Percentiles rank a stretch among this genome's conserved stretches.
phyloP scores from a whole-genome alignment of 2,797 vertebrate species.

The Hemibagrus guttatus region DNA sequence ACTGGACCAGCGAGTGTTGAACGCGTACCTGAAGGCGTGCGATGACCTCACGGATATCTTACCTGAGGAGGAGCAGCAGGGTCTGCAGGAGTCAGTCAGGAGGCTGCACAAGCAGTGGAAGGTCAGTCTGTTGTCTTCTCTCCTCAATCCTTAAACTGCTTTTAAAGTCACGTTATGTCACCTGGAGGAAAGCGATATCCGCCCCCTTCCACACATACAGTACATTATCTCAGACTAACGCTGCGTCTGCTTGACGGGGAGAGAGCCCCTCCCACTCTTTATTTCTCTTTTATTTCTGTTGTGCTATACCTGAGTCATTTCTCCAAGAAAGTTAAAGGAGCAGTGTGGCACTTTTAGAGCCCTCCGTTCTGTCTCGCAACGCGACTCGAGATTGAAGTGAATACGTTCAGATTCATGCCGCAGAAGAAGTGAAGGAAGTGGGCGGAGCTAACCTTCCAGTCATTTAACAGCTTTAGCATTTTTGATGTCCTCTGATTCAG shows the following conservation, averaged over 20 bases:
- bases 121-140: conserved; percentile 67
- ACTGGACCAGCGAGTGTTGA: conserved; percentile 91
- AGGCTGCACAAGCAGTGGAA: conserved; percentile 98
- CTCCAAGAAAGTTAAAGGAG: background rate
- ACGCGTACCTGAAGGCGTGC: conserved; percentile 93
- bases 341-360: background rate
- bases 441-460: background rate
- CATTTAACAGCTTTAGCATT: no score
- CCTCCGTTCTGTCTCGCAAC: background rate
- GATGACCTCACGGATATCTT: conserved; percentile 97
- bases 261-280: background rate
- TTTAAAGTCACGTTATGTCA: background rate
- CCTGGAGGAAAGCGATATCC: background rate
- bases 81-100: conserved; percentile 90
- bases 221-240: background rate
- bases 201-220: background rate
- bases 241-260: background rate
- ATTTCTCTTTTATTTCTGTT: background rate
- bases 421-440: background rate
- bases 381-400: background rate
- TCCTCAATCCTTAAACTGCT: no score
- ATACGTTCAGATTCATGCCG: background rate
- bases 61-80: conserved; percentile 91
- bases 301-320: background rate
- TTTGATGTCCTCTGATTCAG: background rate